Conservation (phyloP, 2,888 invertebrate genomes). For the Trachelus tabidus region DNA sequence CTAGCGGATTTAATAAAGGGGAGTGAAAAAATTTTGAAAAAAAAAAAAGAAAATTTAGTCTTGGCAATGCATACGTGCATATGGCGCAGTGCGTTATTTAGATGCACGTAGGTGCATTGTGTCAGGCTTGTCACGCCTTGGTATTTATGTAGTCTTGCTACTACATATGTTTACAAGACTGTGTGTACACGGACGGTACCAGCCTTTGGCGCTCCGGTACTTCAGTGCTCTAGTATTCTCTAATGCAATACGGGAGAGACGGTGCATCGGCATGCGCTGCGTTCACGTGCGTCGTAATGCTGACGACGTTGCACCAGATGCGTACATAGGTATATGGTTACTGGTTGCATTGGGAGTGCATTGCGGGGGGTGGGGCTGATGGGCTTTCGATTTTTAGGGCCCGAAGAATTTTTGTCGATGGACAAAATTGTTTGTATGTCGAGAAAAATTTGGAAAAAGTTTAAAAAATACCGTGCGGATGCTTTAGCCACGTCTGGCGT, state of each 20-base stretch:
- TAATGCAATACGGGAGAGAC: not conserved
- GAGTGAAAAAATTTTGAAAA: not conserved
- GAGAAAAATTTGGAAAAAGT: not conserved
- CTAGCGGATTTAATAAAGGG: not conserved
- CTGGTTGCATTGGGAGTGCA: not conserved
- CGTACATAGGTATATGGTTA: not conserved
- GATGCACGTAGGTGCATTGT: not conserved
- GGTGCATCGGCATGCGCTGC: not conserved
- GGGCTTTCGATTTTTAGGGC: not conserved
- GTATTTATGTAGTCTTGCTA: not conserved
- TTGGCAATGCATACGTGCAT: not conserved
- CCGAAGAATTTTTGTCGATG: not conserved
- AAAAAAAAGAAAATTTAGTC: not conserved
- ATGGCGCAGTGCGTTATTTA: not conserved
- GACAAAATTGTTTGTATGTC: too few species aligned
- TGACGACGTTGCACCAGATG: not conserved
- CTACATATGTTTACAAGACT: not conserved
- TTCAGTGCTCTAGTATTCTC: not conserved
- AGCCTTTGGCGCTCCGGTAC: not conserved
- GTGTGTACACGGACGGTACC: not conserved
- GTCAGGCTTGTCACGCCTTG: not conserved
- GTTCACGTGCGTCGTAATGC: not conserved
- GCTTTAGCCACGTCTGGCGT: not conserved
- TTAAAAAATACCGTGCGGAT: not conserved
- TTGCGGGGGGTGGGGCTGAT: not conserved